phyloP scores from a whole-genome alignment of 2,113 vertebrate species.

The Nyctibius bracteatus region DNA sequence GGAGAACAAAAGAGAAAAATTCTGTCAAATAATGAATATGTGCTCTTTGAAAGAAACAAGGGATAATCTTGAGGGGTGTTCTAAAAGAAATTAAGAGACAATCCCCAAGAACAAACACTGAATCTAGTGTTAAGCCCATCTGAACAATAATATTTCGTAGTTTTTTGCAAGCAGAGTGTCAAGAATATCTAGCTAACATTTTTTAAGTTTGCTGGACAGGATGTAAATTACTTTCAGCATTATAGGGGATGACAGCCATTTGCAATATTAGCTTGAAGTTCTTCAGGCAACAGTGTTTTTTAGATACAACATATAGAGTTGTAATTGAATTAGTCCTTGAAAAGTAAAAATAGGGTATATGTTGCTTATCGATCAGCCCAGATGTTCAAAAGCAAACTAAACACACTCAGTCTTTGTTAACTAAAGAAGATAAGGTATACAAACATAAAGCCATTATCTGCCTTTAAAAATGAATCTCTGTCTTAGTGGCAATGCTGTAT shows the following conservation, averaged over 20 bases:
- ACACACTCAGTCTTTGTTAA: not conserved
- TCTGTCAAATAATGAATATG: not conserved
- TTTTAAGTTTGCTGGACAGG: not conserved
- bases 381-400: slow-evolving; percentile 11
- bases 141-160: not conserved
- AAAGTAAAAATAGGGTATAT: not conserved
- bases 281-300: not conserved
- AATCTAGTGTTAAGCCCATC: not conserved
- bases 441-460: slow-evolving; percentile 7
- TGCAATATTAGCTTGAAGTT: not conserved
- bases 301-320: not conserved
- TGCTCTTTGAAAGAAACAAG: not conserved
- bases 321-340: slow-evolving; percentile 16
- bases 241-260: not conserved
- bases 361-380: slow-evolving; percentile 2
- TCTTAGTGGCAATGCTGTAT: not conserved
- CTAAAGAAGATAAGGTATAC: slow-evolving; percentile 10
- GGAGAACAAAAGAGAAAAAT: not conserved
- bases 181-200: not conserved
- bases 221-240: not conserved
- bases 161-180: not conserved
- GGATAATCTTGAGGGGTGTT: not conserved
- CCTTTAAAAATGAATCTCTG: not conserved
- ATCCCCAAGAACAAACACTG: not conserved
- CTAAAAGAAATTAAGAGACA: not conserved